Base-by-base conservation (phyloP, 2,113 vertebrate species). In the Fregata magnificens region DNA sequence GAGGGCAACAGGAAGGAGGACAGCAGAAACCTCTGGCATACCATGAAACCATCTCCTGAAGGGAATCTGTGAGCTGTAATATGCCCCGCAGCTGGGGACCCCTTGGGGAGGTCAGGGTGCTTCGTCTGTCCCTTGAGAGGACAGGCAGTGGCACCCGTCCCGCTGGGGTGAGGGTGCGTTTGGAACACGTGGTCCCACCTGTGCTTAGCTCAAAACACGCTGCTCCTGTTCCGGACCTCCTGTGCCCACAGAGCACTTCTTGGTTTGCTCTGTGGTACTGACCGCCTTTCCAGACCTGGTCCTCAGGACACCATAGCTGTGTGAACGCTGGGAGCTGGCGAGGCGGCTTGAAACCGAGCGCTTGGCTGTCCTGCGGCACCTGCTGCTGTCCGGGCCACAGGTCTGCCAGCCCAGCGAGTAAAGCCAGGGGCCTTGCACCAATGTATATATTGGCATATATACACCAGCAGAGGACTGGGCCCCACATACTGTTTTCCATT, bases 371-470 rank as follows among this genome's bases (percentile, higher is more conserved):
- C 58, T 34, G 80, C 36, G 55, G 62, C 52, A 29, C 31, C 7
- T 12, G 3, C 29, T 6, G 38, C 56, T 71, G 56, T 16, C 74
- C 5, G 2, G 55, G 63, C n/a, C 42, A 4, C 0, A 1, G 45
- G 6, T 34, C 83, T 58, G 56, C 66, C 52, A 2, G 3, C 45
- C 29, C 69, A 4, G 21, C 4, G 0, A 14, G 49, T 1, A 6
- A 9, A 56, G 36, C 36, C 20, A 2, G 44, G 42, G 24, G 28
- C 72, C 63, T 15, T 4, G 44, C 59, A 8, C 59, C 63, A 2
- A 0, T 3, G 31, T 18, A 0, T 2, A 1, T 8, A 7, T 32
- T 0, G 0, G 36, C 16, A 63, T n/a, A 2, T 2, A 10, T 4
- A 6, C 66, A 25, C 65, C 81, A 21, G 32, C 8, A 11, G 34